These are phyloP conservation scores for Gadus macrocephalus DNA, from an alignment of 2,113 vertebrate genomes.

Conservation along the genomic window DNA sequence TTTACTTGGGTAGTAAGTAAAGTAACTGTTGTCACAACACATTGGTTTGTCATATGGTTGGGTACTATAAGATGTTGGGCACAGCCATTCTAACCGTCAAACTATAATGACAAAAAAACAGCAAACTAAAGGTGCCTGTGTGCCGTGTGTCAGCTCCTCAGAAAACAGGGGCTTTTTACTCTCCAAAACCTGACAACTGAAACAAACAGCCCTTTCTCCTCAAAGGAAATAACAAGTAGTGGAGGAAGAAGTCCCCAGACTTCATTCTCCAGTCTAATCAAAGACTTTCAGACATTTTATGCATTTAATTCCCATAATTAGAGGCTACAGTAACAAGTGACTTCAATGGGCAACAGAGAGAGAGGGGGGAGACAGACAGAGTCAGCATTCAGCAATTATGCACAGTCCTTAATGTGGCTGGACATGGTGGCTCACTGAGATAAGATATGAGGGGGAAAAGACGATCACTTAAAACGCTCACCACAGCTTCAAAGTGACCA, in stretches of 20 bases:
- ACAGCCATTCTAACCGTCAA: too few species aligned
- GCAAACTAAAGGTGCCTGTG: too few species aligned
- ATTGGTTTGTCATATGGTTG: too few species aligned
- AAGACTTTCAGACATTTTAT: constrained; percentile 37
- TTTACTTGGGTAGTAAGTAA: too few species aligned
- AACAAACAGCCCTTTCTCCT: constrained; percentile 22
- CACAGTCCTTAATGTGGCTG: constrained; percentile 46
- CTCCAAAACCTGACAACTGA: too few species aligned
- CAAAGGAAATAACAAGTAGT: constrained; percentile 21
- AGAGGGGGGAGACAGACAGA: constrained; percentile 10
- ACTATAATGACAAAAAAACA: too few species aligned
- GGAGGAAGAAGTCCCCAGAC: constrained; percentile 21
- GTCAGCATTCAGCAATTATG: constrained; percentile 45
- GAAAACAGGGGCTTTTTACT: too few species aligned
- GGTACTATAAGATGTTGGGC: too few species aligned
- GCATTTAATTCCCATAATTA: constrained; percentile 51
- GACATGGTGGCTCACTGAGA: constrained; percentile 35
- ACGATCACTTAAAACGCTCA: constrained; percentile 33
- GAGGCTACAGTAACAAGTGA: constrained; percentile 33
- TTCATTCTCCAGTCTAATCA: constrained; percentile 32
- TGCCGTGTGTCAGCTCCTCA: too few species aligned
- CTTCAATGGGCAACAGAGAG: constrained; percentile 37
- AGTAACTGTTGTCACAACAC: too few species aligned
- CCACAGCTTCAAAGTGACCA: constrained; percentile 52
- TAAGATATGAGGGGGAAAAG: constrained; percentile 31